Conservation (phyloP, 1,140 invertebrate genomes). For the Orchesella cincta region DNA sequence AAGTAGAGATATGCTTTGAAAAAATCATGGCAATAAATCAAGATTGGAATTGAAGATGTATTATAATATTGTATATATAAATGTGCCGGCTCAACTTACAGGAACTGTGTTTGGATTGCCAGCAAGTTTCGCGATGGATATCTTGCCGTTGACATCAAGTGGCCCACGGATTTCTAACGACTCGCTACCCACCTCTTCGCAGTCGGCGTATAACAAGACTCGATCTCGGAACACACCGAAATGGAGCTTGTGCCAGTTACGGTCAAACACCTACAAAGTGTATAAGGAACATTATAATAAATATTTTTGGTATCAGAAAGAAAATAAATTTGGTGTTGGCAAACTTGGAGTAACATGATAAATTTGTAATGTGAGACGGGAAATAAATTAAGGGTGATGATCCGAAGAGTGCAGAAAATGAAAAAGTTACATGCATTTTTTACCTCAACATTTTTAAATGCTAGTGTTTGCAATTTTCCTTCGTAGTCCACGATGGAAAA, state of each 20-base stretch:
- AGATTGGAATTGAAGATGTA: neutral
- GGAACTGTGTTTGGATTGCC: slow-evolving; percentile 64
- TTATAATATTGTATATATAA: too few relatives aligned
- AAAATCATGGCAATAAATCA: slow-evolving; percentile 1
- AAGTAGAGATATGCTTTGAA: neutral
- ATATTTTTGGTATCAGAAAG: neutral
- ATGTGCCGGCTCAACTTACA: slow-evolving; percentile 61
- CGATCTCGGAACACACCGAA: slow-evolving; percentile 69
- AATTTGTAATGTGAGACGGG: neutral
- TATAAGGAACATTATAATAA: slow-evolving; percentile 25
- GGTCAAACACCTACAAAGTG: slow-evolving; percentile 69
- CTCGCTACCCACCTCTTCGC: slow-evolving; percentile 59
- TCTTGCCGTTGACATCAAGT: slow-evolving; percentile 69
- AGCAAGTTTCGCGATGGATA: slow-evolving; percentile 66
- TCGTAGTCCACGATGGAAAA: slow-evolving; percentile 65
- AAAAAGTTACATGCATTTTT: slow-evolving; percentile 35
- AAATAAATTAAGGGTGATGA: slow-evolving; percentile 4
- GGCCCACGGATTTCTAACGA: slow-evolving; percentile 61
- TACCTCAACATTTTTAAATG: slow-evolving; percentile 64
- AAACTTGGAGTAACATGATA: slow-evolving; percentile 14
- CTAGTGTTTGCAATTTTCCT: slow-evolving; percentile 63
- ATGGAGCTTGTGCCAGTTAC: slow-evolving; percentile 79
- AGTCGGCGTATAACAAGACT: slow-evolving; percentile 72
- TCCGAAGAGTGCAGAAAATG: neutral
- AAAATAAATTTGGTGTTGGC: neutral